Conservation (phyloP, 2,797 vertebrate genomes). For the Phataginus tetradactyla region DNA sequence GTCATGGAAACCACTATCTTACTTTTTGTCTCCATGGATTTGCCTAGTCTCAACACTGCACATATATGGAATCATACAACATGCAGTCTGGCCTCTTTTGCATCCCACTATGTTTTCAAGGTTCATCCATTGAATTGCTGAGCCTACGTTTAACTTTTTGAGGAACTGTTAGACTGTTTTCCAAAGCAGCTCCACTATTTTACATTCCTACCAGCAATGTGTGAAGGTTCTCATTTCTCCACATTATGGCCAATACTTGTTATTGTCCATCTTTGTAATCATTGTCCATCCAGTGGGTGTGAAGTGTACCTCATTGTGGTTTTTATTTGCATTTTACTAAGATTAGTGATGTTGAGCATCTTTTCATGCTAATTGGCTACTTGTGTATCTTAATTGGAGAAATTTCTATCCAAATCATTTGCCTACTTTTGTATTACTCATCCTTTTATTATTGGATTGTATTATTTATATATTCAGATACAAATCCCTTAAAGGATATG, state of each 20-base stretch:
- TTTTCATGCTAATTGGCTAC: neutral
- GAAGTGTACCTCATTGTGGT: neutral
- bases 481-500: neutral
- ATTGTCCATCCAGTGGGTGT: neutral
- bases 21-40: neutral
- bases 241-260: neutral
- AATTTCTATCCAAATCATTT: neutral
- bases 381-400: neutral
- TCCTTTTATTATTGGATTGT: neutral
- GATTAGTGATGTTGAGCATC: neutral
- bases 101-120: neutral
- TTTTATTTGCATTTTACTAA: slow-evolving; percentile 12
- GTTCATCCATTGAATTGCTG: neutral
- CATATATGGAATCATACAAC: neutral
- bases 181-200: neutral
- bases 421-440: neutral
- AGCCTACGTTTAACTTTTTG: neutral
- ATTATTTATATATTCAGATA: neutral
- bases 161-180: neutral
- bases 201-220: neutral
- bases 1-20: neutral
- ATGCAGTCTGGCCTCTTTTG: neutral
- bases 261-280: neutral
- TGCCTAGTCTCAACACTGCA: neutral
- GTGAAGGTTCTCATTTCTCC: neutral